Evolutionary conservation across 2,888 invertebrate genomes (phyloP), one percentile per base, ranked within the genome.

Genomic region (Megastigmus dorsalis): DNA sequence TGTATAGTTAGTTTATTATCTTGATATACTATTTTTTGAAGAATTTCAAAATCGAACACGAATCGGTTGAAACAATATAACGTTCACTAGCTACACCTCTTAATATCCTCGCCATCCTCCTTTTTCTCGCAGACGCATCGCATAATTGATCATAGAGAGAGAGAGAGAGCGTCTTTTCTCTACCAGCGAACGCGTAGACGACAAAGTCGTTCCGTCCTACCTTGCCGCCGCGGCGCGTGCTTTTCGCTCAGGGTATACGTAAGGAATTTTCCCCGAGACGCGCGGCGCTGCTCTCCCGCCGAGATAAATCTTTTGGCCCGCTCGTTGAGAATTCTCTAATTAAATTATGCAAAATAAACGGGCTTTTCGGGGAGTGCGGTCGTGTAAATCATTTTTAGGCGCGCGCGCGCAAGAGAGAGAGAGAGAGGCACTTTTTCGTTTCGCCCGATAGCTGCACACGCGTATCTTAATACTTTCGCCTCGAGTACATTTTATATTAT

Each of bases 91-190:
- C n/a, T n/a, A n/a, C n/a, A n/a, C n/a, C n/a, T n/a, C n/a, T n/a
- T n/a, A n/a, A n/a, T n/a, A n/a, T n/a, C n/a, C n/a, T n/a, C n/a
- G n/a, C n/a, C n/a, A n/a, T n/a, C n/a, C n/a, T n/a, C n/a, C n/a
- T n/a, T n/a, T n/a, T n/a, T n/a, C 48, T 23, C 59, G 36, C 23
- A n/a, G 38, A 33, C 59, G 13, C 41, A 48, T 77, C 59, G 79
- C 80, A 82, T 83, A 82, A 85, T 84, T 84, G 80, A 83, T 84
- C 72, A n/a, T n/a, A n/a, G n/a, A n/a, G n/a, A n/a, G n/a, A n/a
- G n/a, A n/a, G 78, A 75, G 78, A 68, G 15, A 2, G 26, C 45
- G 38, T 38, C n/a, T n/a, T 60, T 54, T 63, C 67, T 48, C n/a
- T n/a, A n/a, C n/a, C n/a, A n/a, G n/a, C n/a, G n/a, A n/a, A n/a